Evolutionary conservation across 1,140 invertebrate genomes (phyloP).

Genomic region (Condylostylus longicornis): DNA sequence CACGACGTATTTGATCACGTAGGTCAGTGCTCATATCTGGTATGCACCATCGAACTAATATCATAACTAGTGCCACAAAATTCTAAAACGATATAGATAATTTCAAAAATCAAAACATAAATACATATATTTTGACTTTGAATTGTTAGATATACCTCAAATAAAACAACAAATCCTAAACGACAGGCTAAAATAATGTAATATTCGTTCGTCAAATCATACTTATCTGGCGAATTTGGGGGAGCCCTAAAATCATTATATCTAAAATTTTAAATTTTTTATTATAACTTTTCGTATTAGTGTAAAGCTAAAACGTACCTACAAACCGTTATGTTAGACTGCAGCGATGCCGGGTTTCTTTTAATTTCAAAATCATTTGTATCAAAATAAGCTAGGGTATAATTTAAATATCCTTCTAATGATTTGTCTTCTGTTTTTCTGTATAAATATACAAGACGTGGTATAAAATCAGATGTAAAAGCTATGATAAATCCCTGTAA

Average conservation of each 20-base stretch:
- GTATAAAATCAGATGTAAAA: slow-evolving; percentile 96
- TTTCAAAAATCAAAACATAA: background rate
- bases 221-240: slow-evolving; percentile 44
- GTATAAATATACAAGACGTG: slow-evolving; percentile 68
- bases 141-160: slow-evolving; percentile 52
- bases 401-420: slow-evolving; percentile 65
- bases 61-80: slow-evolving; percentile 66
- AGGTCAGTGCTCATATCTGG: slow-evolving; percentile 69
- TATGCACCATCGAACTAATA: slow-evolving; percentile 70
- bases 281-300: background rate
- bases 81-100: slow-evolving; percentile 44
- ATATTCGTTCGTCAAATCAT: slow-evolving; percentile 60
- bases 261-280: slow-evolving; percentile 3
- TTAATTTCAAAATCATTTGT: slow-evolving; percentile 49
- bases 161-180: slow-evolving; percentile 82
- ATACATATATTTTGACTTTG: slow-evolving; percentile 1
- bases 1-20: slow-evolving; percentile 62
- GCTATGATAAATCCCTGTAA: slow-evolving; percentile 93
- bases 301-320: slow-evolving; percentile 25
- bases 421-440: slow-evolving; percentile 41
- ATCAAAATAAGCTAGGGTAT: slow-evolving; percentile 69
- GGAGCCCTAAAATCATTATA: slow-evolving; percentile 76
- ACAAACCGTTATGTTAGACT: slow-evolving; percentile 19
- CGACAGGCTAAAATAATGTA: slow-evolving; percentile 83
- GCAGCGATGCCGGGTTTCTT: slow-evolving; percentile 19